Evolutionary conservation across 2,113 vertebrate species (phyloP), one percentile per base, ranked within the genome.

Genomic region (Struthidea cinerea): DNA sequence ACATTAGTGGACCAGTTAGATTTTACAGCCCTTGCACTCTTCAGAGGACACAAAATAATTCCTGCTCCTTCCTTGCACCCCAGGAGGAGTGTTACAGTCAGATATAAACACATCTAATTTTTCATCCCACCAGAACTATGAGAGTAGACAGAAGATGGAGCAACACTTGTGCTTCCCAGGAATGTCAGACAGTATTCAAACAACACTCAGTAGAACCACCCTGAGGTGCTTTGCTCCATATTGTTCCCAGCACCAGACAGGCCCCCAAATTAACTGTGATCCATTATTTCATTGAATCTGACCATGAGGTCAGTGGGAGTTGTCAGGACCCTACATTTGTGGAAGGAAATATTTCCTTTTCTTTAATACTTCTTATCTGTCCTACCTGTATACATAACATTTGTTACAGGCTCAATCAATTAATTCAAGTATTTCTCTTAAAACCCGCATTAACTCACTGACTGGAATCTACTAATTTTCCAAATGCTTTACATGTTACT

Each of bases 161-260:
- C 68, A 93, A 94, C 30, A 44, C 68, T 84, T 89, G 75, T 78
- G 64, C 64, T 94, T 79, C 90, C 76, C 63, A 61, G 79, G 82
- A 93, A 88, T 19, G 53, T 50, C 88, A 73, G 84, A 47, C 60
- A 81, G 39, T 44, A 87, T 89, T 96, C 93, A 94, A 96, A 93
- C 93, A 94, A 83, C 90, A 85, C 95, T 94, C 88, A 92, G 61
- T 37, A 94, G 71, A 93, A 92, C 55, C 79, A 84, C 67, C 44
- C 46, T 26, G 71, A 92, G 85, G 41, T 85, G 24, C 44, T 90
- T 87, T 69, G 41, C 53, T 91, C 70, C 87, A 53, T 57, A 61
- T 41, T 83, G 88, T 46, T 93, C 74, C 71, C 53, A 79, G 75
- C 53, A 76, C 41, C 41, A 82, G 78, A 41, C 35, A 83, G 41